Evolutionary conservation across 2,113 vertebrate genomes (phyloP).

Genomic region (Barnardius zonarius): DNA sequence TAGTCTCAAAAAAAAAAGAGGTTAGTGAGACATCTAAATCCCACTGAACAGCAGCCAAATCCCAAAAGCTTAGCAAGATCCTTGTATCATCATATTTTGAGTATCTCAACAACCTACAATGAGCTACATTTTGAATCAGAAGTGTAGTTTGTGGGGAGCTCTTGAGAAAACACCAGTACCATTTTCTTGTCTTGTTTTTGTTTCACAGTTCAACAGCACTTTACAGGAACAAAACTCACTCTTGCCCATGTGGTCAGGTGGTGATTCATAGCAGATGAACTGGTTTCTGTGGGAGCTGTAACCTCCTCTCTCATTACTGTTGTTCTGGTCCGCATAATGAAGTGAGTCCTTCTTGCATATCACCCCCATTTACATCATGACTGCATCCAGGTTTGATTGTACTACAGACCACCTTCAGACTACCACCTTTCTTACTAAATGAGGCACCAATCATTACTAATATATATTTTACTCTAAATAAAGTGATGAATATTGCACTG

Average conservation of each 20-base stretch:
- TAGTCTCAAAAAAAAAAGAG: not conserved
- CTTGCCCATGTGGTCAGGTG: not conserved
- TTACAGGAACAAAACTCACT: not conserved
- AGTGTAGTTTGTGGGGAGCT: not conserved
- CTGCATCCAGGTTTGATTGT: not conserved
- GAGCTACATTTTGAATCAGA: not conserved
- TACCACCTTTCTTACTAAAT: not conserved
- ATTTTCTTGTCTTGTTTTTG: not conserved
- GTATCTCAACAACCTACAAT: not conserved
- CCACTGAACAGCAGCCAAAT: not conserved
- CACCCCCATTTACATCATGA: not conserved
- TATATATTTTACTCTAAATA: not conserved
- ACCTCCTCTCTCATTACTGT: rapidly evolving
- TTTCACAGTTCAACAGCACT: not conserved
- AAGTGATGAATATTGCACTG: not conserved
- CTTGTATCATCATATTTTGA: not conserved
- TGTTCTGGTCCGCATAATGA: not conserved
- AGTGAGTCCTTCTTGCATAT: not conserved
- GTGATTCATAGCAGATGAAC: not conserved
- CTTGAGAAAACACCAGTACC: not conserved
- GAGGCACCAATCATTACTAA: not conserved
- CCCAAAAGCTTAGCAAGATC: not conserved
- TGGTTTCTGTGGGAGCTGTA: not conserved
- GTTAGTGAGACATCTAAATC: not conserved
- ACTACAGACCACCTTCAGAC: not conserved